phyloP scores from a whole-genome alignment of 2,888 invertebrate species.

The Tinea semifulvella region DNA sequence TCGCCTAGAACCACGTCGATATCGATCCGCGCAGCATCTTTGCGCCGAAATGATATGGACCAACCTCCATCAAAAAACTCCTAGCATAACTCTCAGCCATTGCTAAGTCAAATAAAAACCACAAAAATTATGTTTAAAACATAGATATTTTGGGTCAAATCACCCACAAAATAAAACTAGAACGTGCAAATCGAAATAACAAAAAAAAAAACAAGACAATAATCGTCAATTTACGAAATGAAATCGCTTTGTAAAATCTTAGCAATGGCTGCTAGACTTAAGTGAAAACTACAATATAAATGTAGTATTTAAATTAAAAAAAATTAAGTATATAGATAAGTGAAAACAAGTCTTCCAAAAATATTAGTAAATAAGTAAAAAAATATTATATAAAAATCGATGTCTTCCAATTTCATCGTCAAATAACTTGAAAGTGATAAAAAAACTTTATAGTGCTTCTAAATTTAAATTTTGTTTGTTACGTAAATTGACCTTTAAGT shows the following conservation, averaged over 20 bases:
- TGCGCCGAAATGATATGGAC: conserved; percentile 27
- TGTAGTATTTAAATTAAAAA: conserved; percentile 23
- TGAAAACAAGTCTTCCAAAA: conserved; percentile 59
- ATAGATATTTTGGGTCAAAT: no score
- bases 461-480: neutral
- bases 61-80: conserved; percentile 28
- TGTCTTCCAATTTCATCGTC: conserved; percentile 28
- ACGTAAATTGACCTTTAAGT: no score
- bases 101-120: conserved; percentile 31
- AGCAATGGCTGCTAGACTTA: conserved; percentile 40
- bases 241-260: conserved; percentile 7
- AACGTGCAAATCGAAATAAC: conserved; percentile 21
- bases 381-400: conserved; percentile 23
- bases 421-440: conserved; percentile 21
- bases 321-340: conserved; percentile 29
- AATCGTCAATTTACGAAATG: neutral
- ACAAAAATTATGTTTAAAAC: conserved; percentile 37
- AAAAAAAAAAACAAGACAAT: conserved; percentile 17
- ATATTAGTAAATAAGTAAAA: conserved; percentile 19
- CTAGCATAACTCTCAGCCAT: no score
- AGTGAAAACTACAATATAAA: conserved; percentile 16
- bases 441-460: conserved; percentile 6
- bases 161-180: neutral
- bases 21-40: conserved; percentile 38
- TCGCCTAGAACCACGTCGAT: neutral